These are phyloP conservation scores for Fopius arisanus DNA, from an alignment of 1,140 invertebrate species.

Conservation along the genomic window DNA sequence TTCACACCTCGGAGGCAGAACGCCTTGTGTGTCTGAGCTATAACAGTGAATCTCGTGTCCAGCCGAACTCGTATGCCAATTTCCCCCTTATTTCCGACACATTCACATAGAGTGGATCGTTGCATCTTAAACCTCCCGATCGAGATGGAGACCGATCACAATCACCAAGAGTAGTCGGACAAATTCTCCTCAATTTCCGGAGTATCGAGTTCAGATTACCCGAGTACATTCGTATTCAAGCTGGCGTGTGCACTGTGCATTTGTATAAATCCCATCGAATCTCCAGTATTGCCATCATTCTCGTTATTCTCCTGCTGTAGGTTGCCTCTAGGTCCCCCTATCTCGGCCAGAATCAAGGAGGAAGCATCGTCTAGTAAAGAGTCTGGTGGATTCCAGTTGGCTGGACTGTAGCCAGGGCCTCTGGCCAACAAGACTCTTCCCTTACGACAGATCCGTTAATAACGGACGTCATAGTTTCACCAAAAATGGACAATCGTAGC, in stretches of 20 bases:
- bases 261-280: conserved; percentile 15
- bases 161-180: not conserved
- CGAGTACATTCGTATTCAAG: conserved; percentile 13
- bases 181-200: not conserved
- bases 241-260: not conserved
- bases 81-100: no score
- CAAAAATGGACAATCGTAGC: not conserved
- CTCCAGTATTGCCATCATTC: not conserved
- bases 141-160: not conserved
- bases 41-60: not conserved
- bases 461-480: conserved; percentile 24
- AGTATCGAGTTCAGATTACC: conserved; percentile 15
- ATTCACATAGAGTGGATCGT: no score
- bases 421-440: conserved; percentile 33
- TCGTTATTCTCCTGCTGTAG: not conserved
- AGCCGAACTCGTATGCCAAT: no score
- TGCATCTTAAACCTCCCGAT: not conserved
- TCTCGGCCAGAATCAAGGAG: not conserved
- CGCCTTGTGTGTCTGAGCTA: not conserved
- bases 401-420: conserved; percentile 42
- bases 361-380: conserved; percentile 19
- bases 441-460: conserved; percentile 24
- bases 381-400: conserved; percentile 39
- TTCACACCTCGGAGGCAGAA: not conserved
- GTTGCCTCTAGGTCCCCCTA: not conserved